Evolutionary conservation across 2,888 invertebrate species (phyloP).

Genomic region (Drosophila atripex): DNA sequence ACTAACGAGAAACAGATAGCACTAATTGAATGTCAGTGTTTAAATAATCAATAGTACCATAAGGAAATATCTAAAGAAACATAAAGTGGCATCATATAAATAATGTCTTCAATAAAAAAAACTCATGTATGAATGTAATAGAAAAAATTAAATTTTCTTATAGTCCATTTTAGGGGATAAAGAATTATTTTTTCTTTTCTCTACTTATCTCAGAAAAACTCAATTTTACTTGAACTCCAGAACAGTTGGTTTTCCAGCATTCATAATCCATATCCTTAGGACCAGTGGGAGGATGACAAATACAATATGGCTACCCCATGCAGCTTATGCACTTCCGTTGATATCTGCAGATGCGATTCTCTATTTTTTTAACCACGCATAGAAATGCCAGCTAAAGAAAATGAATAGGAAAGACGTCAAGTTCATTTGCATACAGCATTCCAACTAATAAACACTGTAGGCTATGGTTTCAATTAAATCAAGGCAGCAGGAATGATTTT

Average conservation of each 20-base stretch:
- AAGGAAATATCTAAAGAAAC: no score
- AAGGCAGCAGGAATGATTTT: neutral
- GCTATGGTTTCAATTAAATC: neutral
- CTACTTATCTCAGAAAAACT: neutral
- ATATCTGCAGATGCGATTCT: neutral
- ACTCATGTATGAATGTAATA: no score
- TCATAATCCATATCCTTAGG: neutral
- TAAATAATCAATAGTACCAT: neutral
- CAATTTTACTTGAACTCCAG: neutral
- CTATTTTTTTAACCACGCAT: neutral
- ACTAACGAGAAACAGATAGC: neutral
- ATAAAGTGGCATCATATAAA: no score
- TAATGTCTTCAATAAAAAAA: no score
- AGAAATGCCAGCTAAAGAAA: neutral
- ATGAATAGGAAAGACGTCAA: neutral
- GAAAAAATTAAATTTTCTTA: no score
- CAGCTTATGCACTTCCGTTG: neutral
- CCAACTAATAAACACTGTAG: neutral
- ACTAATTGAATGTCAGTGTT: conserved; percentile 13
- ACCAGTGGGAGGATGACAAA: neutral
- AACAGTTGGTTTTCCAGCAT: neutral
- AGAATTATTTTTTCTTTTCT: no score
- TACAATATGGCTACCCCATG: neutral
- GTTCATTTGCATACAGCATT: neutral
- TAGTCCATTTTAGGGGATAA: no score